These are phyloP conservation scores for Spheniscus humboldti DNA, from an alignment of 2,797 vertebrate species.

Conservation along the genomic window DNA sequence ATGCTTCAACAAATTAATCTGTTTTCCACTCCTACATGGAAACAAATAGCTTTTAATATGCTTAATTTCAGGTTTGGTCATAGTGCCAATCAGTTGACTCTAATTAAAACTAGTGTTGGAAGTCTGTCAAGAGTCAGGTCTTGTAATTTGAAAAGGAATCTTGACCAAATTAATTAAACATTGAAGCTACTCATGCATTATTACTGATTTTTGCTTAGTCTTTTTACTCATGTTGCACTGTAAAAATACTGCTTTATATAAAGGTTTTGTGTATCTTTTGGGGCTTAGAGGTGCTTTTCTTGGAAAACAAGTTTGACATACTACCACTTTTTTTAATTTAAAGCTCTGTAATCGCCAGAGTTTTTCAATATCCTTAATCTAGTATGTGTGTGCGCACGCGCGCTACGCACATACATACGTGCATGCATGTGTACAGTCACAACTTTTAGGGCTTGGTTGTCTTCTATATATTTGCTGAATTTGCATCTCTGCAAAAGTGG, in stretches of 20 bases:
- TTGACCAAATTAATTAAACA: not conserved
- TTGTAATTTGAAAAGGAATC: not conserved
- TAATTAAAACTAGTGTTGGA: constrained; percentile 13
- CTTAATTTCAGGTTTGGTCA: not conserved
- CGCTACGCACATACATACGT: accelerated
- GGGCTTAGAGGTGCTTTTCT: not conserved
- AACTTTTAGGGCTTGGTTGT: not conserved
- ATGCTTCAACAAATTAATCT: not conserved
- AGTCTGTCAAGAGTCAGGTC: not conserved
- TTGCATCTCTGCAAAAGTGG: not conserved
- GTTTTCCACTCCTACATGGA: not conserved
- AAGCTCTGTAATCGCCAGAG: not conserved
- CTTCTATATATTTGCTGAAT: not conserved
- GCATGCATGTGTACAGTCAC: not conserved
- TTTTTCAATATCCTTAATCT: not conserved
- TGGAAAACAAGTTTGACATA: not conserved
- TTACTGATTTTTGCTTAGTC: not conserved
- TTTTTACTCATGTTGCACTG: not conserved
- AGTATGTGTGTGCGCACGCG: not conserved
- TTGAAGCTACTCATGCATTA: not conserved
- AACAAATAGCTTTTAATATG: not conserved
- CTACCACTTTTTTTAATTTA: not conserved
- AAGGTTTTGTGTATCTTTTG: not conserved
- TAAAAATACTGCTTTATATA: not conserved
- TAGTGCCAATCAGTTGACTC: not conserved